Conservation (phyloP, 2,113 vertebrate species). For the Nothoprocta perdicaria region DNA sequence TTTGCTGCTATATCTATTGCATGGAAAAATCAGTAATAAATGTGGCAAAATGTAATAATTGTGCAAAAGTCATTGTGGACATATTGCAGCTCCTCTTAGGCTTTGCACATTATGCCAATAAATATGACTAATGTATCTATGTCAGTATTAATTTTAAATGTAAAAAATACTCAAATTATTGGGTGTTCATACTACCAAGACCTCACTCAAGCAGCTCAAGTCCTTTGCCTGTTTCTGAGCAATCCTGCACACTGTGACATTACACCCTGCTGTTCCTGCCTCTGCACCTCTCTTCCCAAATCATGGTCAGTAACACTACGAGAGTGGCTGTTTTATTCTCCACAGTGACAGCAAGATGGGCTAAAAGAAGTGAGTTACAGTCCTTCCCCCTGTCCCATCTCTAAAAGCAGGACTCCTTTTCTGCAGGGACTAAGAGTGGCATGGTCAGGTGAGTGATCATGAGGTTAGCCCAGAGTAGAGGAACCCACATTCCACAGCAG, state of each 20-base stretch:
- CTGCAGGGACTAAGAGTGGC: neutral
- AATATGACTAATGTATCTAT: neutral
- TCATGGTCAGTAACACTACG: neutral
- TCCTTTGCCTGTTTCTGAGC: neutral
- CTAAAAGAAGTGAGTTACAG: neutral
- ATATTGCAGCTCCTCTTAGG: neutral
- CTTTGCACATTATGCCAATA: neutral
- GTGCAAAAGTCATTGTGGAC: neutral
- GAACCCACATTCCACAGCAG: neutral
- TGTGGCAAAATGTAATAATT: neutral
- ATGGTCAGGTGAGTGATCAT: fast-evolving
- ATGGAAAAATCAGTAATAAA: neutral
- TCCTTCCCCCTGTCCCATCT: neutral
- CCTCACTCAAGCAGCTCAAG: neutral
- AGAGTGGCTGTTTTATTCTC: neutral
- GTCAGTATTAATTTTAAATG: neutral
- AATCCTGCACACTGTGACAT: neutral
- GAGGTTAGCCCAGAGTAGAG: neutral
- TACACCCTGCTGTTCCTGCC: neutral
- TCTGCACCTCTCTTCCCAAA: neutral
- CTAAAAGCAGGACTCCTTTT: neutral
- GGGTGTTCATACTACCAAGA: neutral
- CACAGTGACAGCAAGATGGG: fast-evolving
- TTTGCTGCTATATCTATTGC: neutral
- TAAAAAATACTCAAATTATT: neutral